Percentiles rank a stretch among this genome's conserved stretches.
Evolutionary conservation across 2,113 vertebrate genomes (phyloP).

Genomic region (Lanius collurio): DNA sequence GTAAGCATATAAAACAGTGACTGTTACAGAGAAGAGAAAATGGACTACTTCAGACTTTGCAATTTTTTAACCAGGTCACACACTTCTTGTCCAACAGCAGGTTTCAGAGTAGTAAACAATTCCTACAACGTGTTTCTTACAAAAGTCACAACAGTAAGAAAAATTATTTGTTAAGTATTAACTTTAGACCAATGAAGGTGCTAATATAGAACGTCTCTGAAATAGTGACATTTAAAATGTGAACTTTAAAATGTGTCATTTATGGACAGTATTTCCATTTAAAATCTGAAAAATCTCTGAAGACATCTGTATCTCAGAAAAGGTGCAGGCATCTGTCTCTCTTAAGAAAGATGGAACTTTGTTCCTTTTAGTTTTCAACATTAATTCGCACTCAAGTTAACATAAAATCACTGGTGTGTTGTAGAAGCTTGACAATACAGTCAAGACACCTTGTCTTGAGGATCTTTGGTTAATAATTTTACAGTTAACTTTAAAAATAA

Average conservation of each 20-base stretch:
- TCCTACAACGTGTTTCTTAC: not conserved
- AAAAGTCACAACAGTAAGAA: not conserved
- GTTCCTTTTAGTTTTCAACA: not conserved
- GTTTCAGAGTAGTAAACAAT: not conserved
- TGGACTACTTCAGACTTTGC: not conserved
- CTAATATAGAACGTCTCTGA: not conserved
- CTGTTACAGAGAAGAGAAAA: not conserved
- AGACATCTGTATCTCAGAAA: not conserved
- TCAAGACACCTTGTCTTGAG: not conserved
- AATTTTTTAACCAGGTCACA: not conserved
- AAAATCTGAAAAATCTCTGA: not conserved
- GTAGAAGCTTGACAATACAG: not conserved
- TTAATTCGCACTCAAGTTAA: not conserved
- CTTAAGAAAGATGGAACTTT: not conserved
- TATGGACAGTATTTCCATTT: not conserved
- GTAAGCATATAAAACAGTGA: not conserved
- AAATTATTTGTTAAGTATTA: not conserved
- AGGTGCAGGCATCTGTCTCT: not conserved
- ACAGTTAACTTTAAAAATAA: not conserved
- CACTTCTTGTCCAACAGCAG: not conserved
- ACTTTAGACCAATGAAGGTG: not conserved
- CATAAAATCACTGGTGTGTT: not conserved
- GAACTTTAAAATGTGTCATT: not conserved
- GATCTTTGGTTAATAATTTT: not conserved
- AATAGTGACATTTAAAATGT: not conserved